Conservation (phyloP, 2,797 vertebrate species). For the Smutsia gigantea region DNA sequence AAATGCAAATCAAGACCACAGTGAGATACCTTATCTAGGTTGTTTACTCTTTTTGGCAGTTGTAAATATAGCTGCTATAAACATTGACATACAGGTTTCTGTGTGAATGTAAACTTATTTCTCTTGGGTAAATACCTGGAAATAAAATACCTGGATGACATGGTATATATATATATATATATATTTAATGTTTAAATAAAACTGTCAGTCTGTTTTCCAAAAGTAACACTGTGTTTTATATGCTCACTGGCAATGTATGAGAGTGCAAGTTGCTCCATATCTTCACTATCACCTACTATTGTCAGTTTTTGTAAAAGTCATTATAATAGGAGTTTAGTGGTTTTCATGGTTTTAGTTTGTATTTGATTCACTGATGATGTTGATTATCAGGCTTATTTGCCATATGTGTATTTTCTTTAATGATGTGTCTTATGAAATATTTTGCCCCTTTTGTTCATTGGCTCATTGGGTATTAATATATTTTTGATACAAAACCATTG, state of each 20-base stretch:
- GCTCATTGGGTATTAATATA: background rate
- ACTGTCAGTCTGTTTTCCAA: background rate
- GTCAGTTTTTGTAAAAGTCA: background rate
- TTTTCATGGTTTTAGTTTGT: background rate
- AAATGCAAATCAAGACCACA: background rate
- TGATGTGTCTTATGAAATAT: background rate
- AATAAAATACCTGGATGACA: background rate
- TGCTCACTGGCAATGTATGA: background rate
- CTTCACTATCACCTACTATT: background rate
- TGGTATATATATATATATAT: background rate
- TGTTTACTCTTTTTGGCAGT: background rate
- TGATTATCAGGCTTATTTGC: background rate
- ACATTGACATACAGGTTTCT: background rate
- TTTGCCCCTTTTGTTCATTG: background rate
- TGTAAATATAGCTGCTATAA: background rate
- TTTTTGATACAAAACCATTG: background rate
- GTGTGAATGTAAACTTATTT: background rate
- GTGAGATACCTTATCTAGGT: background rate
- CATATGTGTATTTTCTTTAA: background rate
- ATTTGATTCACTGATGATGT: background rate
- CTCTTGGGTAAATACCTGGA: background rate
- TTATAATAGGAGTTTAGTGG: background rate
- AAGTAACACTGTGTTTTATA: accelerated
- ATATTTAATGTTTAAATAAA: background rate
- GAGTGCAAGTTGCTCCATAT: accelerated